Percentiles rank a stretch among this genome's conserved stretches.
These are phyloP conservation scores for Tauraco erythrolophus DNA, from an alignment of 2,113 vertebrate genomes.

Conservation along the genomic window DNA sequence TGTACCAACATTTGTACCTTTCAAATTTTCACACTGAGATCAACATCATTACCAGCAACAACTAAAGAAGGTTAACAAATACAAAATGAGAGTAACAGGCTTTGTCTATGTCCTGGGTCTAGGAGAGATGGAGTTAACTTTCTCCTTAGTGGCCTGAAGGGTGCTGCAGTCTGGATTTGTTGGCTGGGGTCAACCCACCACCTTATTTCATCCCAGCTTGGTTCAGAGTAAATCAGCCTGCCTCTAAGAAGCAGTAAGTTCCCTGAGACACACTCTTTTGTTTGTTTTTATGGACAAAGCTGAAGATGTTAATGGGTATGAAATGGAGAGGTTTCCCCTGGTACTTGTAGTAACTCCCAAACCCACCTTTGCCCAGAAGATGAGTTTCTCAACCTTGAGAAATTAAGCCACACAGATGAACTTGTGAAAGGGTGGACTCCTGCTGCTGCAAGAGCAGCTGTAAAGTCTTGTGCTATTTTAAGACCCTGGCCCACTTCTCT, in stretches of 20 bases:
- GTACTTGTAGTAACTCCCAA: neutral
- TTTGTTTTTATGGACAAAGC: neutral
- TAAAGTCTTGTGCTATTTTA: neutral
- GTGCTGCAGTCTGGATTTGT: neutral
- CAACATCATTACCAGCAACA: neutral
- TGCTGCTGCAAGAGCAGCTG: neutral
- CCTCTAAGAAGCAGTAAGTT: neutral
- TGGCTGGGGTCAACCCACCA: neutral
- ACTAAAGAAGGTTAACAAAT: neutral
- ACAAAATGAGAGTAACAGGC: neutral
- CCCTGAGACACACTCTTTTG: rapidly evolving
- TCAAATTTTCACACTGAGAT: neutral
- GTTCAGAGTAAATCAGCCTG: neutral
- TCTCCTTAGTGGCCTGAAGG: rapidly evolving
- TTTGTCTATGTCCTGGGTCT: neutral
- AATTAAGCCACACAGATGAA: neutral
- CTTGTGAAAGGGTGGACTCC: neutral
- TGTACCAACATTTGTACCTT: neutral
- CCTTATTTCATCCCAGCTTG: neutral
- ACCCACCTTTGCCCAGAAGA: neutral
- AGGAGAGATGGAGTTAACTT: neutral
- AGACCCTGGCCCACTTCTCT: neutral
- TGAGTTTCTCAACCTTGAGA: neutral
- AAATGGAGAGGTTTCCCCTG: neutral
- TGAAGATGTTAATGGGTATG: neutral